phyloP scores from a whole-genome alignment of 1,140 invertebrate species.

The Drosophila fuyamai region DNA sequence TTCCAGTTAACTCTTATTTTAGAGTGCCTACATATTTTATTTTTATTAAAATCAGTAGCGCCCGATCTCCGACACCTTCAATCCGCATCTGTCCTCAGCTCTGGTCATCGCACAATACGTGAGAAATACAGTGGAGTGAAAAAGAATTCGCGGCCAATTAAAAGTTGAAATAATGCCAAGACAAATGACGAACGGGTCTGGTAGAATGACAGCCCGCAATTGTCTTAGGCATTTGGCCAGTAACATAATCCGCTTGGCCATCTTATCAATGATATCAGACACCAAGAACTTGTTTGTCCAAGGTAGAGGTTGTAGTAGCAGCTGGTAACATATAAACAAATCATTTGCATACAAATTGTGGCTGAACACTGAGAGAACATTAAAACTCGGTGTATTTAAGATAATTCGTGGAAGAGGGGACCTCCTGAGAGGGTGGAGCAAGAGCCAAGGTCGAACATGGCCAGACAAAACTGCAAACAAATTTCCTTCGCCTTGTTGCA shows the following conservation, averaged over 20 bases:
- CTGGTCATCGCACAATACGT: constrained; percentile 47
- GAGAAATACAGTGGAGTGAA: constrained; percentile 42
- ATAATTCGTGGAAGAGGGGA: constrained; percentile 1
- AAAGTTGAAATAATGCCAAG: constrained; percentile 62
- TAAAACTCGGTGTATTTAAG: constrained; percentile 17
- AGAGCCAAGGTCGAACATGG: constrained; percentile 38
- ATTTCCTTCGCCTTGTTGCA: constrained; percentile 57
- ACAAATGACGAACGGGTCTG: constrained; percentile 65
- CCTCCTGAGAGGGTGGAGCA: constrained; percentile 25
- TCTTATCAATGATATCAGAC: constrained; percentile 71
- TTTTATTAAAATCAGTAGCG: not conserved
- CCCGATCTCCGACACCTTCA: not conserved
- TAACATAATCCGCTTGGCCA: constrained; percentile 36
- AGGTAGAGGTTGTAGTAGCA: constrained; percentile 43
- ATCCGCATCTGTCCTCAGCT: constrained; percentile 7
- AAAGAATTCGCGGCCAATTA: constrained; percentile 64
- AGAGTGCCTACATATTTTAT: no score
- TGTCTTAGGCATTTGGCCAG: constrained; percentile 35
- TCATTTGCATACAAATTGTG: constrained; percentile 62
- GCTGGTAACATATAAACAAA: constrained; percentile 48
- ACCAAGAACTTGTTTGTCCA: constrained; percentile 60
- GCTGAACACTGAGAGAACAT: constrained; percentile 32
- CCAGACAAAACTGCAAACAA: constrained; percentile 63
- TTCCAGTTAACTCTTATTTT: no score
- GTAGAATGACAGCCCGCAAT: constrained; percentile 53